Conservation (phyloP, 1,140 invertebrate genomes). For the Drosophila kepulauana region DNA sequence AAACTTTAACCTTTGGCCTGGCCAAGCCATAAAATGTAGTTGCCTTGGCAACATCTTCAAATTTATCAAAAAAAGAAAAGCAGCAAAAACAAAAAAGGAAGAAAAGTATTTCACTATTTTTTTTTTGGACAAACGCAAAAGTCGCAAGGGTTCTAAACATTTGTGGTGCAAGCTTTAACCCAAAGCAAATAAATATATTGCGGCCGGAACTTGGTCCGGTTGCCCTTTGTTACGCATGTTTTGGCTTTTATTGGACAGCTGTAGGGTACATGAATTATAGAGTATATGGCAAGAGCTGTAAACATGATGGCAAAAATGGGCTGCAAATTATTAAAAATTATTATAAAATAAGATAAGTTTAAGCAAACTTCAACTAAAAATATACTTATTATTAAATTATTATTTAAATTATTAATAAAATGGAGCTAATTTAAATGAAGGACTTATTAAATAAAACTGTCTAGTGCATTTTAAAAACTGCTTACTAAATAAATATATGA, state of each 20-base stretch:
- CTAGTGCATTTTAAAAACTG: no score
- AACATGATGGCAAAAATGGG: not conserved
- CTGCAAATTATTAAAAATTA: not conserved
- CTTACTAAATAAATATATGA: no score
- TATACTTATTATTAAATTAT: no score
- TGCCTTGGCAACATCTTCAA: constrained; percentile 5
- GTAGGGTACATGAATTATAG: not conserved
- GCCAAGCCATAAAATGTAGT: constrained; percentile 34
- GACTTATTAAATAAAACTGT: no score
- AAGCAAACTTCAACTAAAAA: no score
- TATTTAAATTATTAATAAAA: no score
- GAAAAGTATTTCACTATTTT: constrained; percentile 35
- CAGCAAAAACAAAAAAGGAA: not conserved
- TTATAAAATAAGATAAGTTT: no score
- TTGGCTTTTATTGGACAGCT: constrained; percentile 30
- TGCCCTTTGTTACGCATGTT: constrained; percentile 44
- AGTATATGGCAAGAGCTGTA: constrained; percentile 1
- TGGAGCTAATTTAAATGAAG: no score
- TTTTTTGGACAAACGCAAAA: constrained; percentile 13
- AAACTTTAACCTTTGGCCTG: constrained; percentile 63
- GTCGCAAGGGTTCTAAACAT: constrained; percentile 29
- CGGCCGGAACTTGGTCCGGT: constrained; percentile 23
- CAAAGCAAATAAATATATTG: constrained; percentile 38
- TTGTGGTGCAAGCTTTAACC: constrained; percentile 21
- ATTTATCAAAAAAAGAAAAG: constrained; percentile 4